Conservation (phyloP, 2,113 vertebrate genomes). For the Eidolon helvum region DNA sequence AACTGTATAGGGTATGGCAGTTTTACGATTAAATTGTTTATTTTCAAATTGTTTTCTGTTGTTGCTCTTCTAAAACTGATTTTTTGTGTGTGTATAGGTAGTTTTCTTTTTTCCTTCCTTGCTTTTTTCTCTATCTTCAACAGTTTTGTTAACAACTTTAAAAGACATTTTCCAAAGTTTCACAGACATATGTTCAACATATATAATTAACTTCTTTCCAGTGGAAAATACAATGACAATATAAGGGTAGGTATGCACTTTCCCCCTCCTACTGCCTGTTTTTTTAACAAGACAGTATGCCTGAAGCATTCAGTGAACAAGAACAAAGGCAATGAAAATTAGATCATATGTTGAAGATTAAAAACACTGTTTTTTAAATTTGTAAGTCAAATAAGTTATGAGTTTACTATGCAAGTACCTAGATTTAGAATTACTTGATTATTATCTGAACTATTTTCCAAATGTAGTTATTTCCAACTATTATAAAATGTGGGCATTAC, state of each 20-base stretch:
- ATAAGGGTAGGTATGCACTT: conserved; percentile 14
- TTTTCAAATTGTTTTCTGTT: conserved; percentile 13
- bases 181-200: conserved; percentile 35
- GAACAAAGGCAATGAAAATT: conserved; percentile 55
- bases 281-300: conserved; percentile 20
- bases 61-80: not conserved
- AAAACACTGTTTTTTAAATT: conserved; percentile 24
- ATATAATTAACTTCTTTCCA: conserved; percentile 58
- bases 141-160: conserved; percentile 46
- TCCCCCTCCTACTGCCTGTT: not conserved
- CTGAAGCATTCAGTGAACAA: not conserved
- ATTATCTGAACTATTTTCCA: conserved; percentile 26
- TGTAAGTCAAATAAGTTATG: conserved; percentile 16
- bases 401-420: not conserved
- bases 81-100: not conserved
- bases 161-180: conserved; percentile 50
- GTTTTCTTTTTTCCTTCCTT: conserved; percentile 22
- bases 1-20: not conserved
- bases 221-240: conserved; percentile 23
- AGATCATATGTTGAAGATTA: not conserved
- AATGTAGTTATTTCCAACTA: not conserved
- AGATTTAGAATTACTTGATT: not conserved
- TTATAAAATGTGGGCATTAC: not conserved
- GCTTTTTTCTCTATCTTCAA: not conserved
- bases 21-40: conserved; percentile 27